Conservation (phyloP, 2,113 vertebrate species). For the Pyrgilauda ruficollis region DNA sequence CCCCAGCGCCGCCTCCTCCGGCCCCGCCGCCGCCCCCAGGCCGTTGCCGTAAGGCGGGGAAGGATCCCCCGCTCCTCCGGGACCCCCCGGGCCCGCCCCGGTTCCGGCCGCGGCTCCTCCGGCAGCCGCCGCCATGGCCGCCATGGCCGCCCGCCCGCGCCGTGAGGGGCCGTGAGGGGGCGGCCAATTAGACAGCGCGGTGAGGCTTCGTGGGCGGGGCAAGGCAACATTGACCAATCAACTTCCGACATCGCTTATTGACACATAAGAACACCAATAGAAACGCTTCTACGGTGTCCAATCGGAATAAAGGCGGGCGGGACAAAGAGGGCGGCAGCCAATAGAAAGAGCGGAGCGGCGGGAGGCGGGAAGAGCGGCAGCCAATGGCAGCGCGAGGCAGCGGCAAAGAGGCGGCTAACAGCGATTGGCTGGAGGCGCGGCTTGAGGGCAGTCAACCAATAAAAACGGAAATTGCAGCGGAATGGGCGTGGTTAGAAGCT, state of each 20-base stretch:
- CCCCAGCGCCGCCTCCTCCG: too few relatives aligned
- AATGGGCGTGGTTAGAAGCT: neutral
- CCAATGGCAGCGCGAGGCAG: neutral
- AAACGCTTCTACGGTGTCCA: neutral
- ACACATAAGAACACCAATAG: rapidly evolving
- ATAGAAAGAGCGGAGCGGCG: neutral
- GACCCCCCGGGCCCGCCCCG: too few relatives aligned
- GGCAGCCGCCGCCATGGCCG: neutral
- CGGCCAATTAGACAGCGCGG: neutral
- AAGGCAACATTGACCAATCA: rapidly evolving
- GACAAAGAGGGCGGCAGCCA: neutral
- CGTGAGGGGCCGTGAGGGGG: neutral
- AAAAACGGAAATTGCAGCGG: neutral
- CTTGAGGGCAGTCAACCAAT: neutral
- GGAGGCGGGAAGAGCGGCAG: neutral
- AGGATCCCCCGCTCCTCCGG: neutral
- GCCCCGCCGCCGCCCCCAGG: too few relatives aligned
- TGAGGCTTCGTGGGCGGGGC: neutral
- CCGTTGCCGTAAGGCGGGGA: neutral
- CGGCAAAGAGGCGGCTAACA: neutral
- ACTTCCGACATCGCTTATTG: rapidly evolving
- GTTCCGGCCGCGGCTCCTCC: neutral
- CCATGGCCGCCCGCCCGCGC: neutral
- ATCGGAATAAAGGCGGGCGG: neutral
- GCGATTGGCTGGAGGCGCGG: neutral